Conservation (phyloP, 2,113 vertebrate species). For the Epinephelus fuscoguttatus region DNA sequence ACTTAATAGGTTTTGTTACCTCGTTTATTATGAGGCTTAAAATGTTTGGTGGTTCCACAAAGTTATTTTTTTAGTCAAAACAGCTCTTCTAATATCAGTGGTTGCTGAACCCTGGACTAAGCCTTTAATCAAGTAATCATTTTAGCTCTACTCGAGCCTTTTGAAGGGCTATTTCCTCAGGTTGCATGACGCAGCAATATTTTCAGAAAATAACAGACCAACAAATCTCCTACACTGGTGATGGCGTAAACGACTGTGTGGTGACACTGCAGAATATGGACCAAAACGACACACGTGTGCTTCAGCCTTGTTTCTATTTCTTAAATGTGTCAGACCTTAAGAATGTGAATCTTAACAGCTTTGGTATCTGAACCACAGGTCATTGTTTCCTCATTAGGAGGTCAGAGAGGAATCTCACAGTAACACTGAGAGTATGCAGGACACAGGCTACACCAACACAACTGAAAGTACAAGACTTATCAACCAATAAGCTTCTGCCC, state of each 20-base stretch:
- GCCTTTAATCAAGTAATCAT: neutral
- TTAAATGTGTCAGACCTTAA: neutral
- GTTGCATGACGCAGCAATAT: neutral
- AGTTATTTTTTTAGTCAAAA: too few relatives aligned
- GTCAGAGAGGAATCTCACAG: slow-evolving; percentile 74
- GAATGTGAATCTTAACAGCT: neutral
- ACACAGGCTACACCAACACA: neutral
- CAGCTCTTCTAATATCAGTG: too few relatives aligned
- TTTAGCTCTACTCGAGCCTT: neutral
- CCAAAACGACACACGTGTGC: neutral
- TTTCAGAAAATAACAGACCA: neutral
- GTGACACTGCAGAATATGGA: neutral
- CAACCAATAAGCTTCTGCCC: neutral
- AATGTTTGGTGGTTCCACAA: too few relatives aligned
- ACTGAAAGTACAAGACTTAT: neutral
- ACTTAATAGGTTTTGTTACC: too few relatives aligned
- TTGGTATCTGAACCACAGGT: slow-evolving; percentile 24
- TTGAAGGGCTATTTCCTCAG: neutral
- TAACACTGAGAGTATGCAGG: slow-evolving; percentile 32
- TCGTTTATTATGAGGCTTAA: too few relatives aligned
- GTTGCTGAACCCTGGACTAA: neutral
- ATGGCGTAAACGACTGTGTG: neutral
- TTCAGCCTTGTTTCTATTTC: slow-evolving; percentile 1
- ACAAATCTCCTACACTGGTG: neutral
- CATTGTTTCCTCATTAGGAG: slow-evolving; percentile 49